These are phyloP conservation scores for Rutpela maculata DNA, from an alignment of 2,888 invertebrate species.

Conservation along the genomic window DNA sequence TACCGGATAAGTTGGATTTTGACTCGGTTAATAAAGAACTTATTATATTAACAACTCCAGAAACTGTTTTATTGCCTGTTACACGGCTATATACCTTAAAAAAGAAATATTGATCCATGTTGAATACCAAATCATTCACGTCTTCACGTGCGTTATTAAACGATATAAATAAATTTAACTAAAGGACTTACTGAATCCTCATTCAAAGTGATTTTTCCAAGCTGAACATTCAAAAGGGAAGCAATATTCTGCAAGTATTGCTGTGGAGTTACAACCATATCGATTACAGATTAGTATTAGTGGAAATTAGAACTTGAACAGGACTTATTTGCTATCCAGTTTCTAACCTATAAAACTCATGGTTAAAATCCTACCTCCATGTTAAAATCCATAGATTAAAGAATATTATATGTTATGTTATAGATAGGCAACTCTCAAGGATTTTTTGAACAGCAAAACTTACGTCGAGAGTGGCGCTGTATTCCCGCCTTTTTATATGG, in stretches of 20 bases:
- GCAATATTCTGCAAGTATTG: constrained; percentile 44
- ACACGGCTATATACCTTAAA: constrained; percentile 62
- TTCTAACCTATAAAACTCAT: no score
- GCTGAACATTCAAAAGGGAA: constrained; percentile 45
- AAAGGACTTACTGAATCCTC: constrained; percentile 41
- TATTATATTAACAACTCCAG: constrained; percentile 67
- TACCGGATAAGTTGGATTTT: constrained; percentile 57
- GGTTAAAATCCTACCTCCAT: no score
- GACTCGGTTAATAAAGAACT: constrained; percentile 64
- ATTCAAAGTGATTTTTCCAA: constrained; percentile 42
- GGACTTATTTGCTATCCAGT: no score
- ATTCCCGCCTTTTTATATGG: no score
- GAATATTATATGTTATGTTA: no score
- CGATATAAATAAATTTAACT: no score
- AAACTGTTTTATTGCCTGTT: constrained; percentile 59
- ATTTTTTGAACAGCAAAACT: no score
- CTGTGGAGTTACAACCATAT: constrained; percentile 35
- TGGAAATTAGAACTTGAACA: no score
- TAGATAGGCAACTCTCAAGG: no score
- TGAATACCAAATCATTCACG: background rate
- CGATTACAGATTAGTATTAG: no score
- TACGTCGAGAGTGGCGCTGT: no score
- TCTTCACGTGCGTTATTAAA: background rate
- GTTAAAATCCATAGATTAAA: no score
- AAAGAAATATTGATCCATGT: background rate